These are phyloP conservation scores for Iselma pallidipennis DNA, from an alignment of 2,888 invertebrate species.

Conservation along the genomic window DNA sequence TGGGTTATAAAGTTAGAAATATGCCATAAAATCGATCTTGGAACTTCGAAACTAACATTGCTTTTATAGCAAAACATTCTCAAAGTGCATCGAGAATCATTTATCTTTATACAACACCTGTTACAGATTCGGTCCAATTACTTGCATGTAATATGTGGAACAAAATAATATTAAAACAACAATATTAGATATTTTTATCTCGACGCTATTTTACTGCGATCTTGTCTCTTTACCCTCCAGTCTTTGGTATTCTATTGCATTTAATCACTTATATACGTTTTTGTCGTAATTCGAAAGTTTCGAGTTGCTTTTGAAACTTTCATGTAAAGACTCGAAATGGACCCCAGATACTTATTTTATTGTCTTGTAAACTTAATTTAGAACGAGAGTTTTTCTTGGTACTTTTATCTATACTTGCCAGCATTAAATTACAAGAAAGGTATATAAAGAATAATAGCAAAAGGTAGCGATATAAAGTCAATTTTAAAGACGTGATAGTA, in stretches of 20 bases:
- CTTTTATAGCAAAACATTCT: not conserved
- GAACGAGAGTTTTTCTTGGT: conserved; percentile 2
- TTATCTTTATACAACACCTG: not conserved
- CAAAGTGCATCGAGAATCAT: not conserved
- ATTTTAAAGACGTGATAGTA: not conserved
- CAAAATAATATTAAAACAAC: not conserved
- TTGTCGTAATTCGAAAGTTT: not conserved
- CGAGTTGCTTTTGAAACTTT: not conserved
- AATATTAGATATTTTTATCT: too few species aligned
- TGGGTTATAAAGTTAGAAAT: too few species aligned
- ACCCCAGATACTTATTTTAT: not conserved
- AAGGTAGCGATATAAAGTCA: not conserved
- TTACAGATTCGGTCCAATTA: not conserved
- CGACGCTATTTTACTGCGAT: too few species aligned
- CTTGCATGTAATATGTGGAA: not conserved
- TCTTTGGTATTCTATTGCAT: not conserved
- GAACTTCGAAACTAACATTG: not conserved
- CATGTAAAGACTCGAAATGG: conserved; percentile 1
- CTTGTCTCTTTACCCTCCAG: not conserved
- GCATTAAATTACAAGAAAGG: not conserved
- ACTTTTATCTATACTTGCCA: not conserved
- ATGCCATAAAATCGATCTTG: too few species aligned
- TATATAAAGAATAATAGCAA: not conserved
- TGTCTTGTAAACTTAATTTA: conserved; percentile 7
- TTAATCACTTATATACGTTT: not conserved